These are phyloP conservation scores for Drosophila suzukii DNA, from an alignment of 1,140 invertebrate species.

Conservation along the genomic window DNA sequence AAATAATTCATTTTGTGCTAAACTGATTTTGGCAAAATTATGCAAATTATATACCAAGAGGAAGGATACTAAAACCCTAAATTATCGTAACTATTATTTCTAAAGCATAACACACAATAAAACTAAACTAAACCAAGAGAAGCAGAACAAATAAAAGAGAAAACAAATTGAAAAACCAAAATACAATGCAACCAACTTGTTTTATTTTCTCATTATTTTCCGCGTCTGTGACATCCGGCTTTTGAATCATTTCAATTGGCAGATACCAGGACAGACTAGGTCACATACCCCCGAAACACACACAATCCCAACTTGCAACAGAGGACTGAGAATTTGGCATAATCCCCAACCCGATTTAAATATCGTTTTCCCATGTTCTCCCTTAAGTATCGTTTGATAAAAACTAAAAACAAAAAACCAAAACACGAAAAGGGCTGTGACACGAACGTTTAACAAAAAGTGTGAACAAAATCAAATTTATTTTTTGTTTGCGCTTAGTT, in stretches of 20 bases:
- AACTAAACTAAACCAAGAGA: slow-evolving; percentile 51
- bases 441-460: slow-evolving; percentile 66
- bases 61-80: slow-evolving; percentile 58
- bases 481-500: slow-evolving; percentile 43
- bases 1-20: slow-evolving; percentile 63
- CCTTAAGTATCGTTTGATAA: slow-evolving; percentile 36
- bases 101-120: slow-evolving; percentile 65
- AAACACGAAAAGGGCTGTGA: slow-evolving; percentile 74
- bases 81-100: slow-evolving; percentile 77
- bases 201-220: slow-evolving; percentile 69
- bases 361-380: slow-evolving; percentile 29
- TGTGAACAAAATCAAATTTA: slow-evolving; percentile 71
- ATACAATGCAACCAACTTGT: slow-evolving; percentile 65
- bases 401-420: slow-evolving; percentile 59
- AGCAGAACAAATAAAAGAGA: slow-evolving; percentile 71
- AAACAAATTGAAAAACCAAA: slow-evolving; percentile 66
- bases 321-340: slow-evolving; percentile 63
- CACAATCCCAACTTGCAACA: slow-evolving; percentile 10
- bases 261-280: slow-evolving; percentile 48
- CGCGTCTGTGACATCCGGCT: slow-evolving; percentile 34
- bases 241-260: slow-evolving; percentile 58
- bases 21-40: slow-evolving; percentile 83
- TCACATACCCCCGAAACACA: slow-evolving; percentile 23
- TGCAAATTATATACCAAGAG: slow-evolving; percentile 68
- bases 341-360: slow-evolving; percentile 19